Percentiles rank a stretch among this genome's conserved stretches.
Conservation (phyloP, 2,888 invertebrate species). For the Agrochola litura region DNA sequence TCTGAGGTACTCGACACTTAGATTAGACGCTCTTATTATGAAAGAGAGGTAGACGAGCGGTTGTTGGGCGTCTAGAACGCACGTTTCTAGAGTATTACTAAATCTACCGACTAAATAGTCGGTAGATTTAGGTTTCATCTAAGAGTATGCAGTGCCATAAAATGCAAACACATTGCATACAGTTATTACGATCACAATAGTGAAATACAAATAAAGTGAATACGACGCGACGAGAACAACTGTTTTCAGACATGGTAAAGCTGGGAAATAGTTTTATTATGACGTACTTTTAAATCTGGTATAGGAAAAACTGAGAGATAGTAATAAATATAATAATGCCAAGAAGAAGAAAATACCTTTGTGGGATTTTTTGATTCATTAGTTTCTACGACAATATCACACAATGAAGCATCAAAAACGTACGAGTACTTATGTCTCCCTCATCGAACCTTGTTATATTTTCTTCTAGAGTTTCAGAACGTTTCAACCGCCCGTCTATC, state of each 20-base stretch:
- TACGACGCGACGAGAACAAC: too few species aligned
- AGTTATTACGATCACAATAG: background rate
- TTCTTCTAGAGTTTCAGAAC: background rate
- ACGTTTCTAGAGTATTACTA: background rate
- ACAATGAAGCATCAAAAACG: background rate
- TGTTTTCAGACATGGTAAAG: background rate
- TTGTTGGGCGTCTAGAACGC: constrained; percentile 55
- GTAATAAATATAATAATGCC: background rate
- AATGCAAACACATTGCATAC: background rate
- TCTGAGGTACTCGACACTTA: constrained; percentile 86
- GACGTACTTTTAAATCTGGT: background rate
- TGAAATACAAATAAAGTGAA: background rate
- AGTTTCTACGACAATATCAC: background rate
- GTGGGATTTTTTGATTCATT: background rate
- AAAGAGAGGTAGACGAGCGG: constrained; percentile 72
- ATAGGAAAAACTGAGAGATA: background rate
- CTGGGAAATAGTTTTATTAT: background rate
- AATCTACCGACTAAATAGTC: too few species aligned
- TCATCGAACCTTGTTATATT: background rate
- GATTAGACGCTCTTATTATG: constrained; percentile 84
- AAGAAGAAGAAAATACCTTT: background rate
- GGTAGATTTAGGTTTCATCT: background rate
- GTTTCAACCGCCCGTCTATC: constrained; percentile 74
- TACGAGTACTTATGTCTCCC: background rate
- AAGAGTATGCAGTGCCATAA: background rate